Percentiles rank a stretch among this genome's conserved stretches.
Evolutionary conservation across 2,797 vertebrate species (phyloP).

Genomic region (Bucorvus abyssinicus): DNA sequence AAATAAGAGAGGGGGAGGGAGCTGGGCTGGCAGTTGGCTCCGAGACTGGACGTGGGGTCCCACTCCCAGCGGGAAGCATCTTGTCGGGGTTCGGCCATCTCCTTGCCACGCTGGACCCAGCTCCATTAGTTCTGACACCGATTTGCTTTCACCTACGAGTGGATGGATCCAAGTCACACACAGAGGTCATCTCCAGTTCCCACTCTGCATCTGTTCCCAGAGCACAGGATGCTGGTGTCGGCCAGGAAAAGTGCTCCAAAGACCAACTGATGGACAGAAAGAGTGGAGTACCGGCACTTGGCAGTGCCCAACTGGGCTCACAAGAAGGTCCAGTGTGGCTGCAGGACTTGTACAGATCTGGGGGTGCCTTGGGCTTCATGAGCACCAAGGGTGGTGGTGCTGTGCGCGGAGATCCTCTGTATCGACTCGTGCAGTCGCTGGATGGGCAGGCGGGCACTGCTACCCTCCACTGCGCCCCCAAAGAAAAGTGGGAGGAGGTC

Average conservation of each 20-base stretch:
- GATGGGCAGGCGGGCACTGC: neutral
- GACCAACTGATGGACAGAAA: neutral
- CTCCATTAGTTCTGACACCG: fast-evolving
- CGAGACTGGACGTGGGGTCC: fast-evolving
- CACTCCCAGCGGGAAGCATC: fast-evolving
- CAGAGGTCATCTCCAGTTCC: neutral
- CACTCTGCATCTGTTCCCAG: neutral
- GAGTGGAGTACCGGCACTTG: neutral
- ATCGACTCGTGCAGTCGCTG: fast-evolving
- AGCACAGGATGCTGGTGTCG: fast-evolving
- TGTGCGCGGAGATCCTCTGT: no score
- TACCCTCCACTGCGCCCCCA: fast-evolving
- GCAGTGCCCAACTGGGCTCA: neutral
- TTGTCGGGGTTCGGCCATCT: neutral
- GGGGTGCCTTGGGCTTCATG: neutral
- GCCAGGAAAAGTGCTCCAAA: neutral
- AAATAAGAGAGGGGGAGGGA: neutral
- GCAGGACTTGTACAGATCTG: neutral
- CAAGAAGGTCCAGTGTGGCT: fast-evolving
- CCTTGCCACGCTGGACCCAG: neutral
- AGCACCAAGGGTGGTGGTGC: neutral
- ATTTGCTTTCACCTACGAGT: fast-evolving
- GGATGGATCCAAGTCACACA: neutral
- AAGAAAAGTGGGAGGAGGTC: neutral
- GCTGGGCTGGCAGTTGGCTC: neutral